These are phyloP conservation scores for Chunga burmeisteri DNA, from an alignment of 2,113 vertebrate species.

Conservation along the genomic window DNA sequence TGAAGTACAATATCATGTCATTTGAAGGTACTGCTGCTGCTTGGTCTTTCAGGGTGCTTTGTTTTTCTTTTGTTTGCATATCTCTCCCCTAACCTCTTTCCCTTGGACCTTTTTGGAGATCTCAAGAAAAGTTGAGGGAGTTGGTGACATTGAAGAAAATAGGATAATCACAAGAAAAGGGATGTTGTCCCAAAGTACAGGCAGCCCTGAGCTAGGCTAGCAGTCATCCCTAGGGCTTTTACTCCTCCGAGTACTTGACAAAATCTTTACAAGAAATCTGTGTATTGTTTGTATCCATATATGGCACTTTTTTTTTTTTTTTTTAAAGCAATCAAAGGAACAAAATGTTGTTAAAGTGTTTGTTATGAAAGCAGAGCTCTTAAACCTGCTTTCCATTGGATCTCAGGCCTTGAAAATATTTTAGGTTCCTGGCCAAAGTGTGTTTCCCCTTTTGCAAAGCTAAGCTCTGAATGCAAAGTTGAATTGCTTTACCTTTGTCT, in stretches of 20 bases:
- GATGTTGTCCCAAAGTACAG: neutral
- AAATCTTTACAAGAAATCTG: neutral
- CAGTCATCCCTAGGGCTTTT: neutral
- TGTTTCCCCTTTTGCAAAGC: slow-evolving; percentile 22
- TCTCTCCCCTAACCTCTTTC: neutral
- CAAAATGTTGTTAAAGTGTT: neutral
- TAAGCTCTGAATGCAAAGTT: neutral
- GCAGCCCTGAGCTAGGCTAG: neutral
- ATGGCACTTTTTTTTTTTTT: neutral
- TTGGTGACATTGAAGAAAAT: neutral
- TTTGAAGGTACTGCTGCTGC: neutral
- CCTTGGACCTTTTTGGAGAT: neutral
- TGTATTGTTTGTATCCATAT: neutral
- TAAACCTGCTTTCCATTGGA: slow-evolving; percentile 6
- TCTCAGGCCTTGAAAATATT: neutral
- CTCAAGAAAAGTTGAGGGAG: neutral
- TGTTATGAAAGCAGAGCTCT: neutral
- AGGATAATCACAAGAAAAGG: neutral
- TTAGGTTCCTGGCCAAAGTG: neutral
- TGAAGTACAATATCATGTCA: accelerated
- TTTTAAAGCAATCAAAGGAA: neutral
- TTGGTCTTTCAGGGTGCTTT: neutral
- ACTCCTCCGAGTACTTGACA: neutral
- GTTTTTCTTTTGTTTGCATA: neutral
- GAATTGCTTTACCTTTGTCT: neutral